Conservation (phyloP, 2,797 vertebrate genomes). For the Myotis myotis region DNA sequence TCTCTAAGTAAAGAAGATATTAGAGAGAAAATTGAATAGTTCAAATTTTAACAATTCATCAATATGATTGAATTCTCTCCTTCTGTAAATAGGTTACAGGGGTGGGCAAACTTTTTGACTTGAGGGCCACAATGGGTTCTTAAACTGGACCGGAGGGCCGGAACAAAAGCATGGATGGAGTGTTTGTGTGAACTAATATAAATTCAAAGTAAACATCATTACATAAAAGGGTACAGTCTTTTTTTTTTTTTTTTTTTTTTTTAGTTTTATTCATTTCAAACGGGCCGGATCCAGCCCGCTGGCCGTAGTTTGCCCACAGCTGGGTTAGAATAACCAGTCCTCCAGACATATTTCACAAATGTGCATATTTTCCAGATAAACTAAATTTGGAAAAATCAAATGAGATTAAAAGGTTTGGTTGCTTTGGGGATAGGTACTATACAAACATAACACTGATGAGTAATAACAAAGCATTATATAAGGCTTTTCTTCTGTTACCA, state of each 20-base stretch:
- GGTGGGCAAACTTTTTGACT: no score
- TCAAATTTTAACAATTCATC: neutral
- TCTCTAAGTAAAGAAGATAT: neutral
- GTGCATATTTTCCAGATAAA: neutral
- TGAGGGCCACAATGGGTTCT: no score
- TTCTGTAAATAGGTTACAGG: neutral
- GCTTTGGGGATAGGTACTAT: neutral
- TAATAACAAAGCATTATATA: neutral
- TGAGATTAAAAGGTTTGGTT: constrained; percentile 18
- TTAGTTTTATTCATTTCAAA: no score
- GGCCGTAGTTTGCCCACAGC: no score
- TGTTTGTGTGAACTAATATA: no score
- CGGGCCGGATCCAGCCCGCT: no score
- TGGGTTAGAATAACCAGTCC: neutral
- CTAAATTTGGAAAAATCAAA: neutral
- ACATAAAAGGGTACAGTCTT: no score
- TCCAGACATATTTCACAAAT: neutral
- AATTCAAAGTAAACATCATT: no score
- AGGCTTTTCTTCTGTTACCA: neutral
- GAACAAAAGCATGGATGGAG: no score
- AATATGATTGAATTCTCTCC: neutral
- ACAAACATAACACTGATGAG: neutral
- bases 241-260: no score
- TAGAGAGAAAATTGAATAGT: neutral
- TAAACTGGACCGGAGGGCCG: no score